A percentile compares a stretch with the other conserved stretches of the same genome.
These are phyloP conservation scores for Choreutis nemorana DNA, from an alignment of 2,888 invertebrate species.

Conservation along the genomic window DNA sequence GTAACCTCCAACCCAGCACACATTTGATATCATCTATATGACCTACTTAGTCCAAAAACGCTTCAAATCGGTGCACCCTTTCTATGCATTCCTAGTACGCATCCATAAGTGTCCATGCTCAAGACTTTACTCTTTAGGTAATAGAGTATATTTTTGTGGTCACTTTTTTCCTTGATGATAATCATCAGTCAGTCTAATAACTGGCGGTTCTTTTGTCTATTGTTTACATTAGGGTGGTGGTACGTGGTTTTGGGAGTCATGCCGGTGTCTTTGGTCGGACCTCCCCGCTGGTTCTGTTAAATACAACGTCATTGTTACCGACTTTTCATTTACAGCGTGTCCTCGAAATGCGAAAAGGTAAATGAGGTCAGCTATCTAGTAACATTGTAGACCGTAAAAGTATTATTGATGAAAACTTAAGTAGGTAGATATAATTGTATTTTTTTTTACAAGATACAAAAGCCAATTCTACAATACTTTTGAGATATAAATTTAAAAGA, in stretches of 20 bases:
- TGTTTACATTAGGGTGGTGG: conserved; percentile 59
- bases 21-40: conserved; percentile 32
- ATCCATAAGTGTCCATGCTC: no score
- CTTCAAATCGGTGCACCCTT: conserved; percentile 27
- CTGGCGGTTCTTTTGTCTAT: conserved; percentile 56
- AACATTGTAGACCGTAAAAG: no score
- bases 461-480: no score
- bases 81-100: conserved; percentile 21
- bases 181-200: conserved; percentile 47
- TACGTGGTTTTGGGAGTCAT: conserved; percentile 59
- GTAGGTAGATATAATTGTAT: no score
- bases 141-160: no score
- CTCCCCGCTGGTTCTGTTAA: conserved; percentile 55
- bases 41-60: conserved; percentile 41
- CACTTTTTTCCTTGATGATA: conserved; percentile 19
- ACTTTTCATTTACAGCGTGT: no score
- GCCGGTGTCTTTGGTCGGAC: conserved; percentile 55
- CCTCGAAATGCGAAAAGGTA: no score
- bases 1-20: conserved; percentile 13
- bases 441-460: no score
- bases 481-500: no score
- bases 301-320: conserved; percentile 40
- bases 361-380: no score
- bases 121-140: no score
- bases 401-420: no score